Evolutionary conservation across 2,113 vertebrate genomes (phyloP).

Genomic region (Crocuta crocuta): DNA sequence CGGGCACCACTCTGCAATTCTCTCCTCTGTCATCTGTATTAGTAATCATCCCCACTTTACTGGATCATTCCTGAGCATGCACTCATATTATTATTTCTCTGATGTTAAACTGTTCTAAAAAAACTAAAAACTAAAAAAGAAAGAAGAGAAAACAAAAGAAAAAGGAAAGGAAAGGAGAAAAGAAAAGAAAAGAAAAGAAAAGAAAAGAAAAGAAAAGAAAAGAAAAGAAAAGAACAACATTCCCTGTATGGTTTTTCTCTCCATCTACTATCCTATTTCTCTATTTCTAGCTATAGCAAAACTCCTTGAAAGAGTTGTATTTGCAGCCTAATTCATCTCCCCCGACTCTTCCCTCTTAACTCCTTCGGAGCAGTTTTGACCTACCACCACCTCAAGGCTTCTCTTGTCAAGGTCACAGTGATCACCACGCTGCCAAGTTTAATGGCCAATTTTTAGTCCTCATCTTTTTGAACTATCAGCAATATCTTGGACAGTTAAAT

Average conservation of each 20-base stretch:
- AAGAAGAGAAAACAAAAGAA: too few relatives aligned
- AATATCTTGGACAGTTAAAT: neutral
- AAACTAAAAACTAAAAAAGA: too few relatives aligned
- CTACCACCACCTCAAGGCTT: neutral
- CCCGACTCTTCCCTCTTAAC: neutral
- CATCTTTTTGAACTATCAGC: neutral
- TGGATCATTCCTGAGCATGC: neutral
- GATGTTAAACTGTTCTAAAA: neutral
- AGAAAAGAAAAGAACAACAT: neutral
- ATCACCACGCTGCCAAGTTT: neutral
- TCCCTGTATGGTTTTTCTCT: neutral
- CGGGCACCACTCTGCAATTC: neutral
- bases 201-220: neutral
- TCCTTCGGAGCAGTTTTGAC: neutral
- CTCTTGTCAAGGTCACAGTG: neutral
- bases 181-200: fast-evolving
- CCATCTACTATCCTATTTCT: neutral
- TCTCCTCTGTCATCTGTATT: neutral
- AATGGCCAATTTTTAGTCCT: neutral
- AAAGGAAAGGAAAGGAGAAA: too few relatives aligned
- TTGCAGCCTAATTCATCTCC: neutral
- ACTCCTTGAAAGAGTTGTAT: neutral
- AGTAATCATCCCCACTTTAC: neutral
- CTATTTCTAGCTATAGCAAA: neutral
- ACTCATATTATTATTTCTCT: neutral